phyloP scores from a whole-genome alignment of 2,888 invertebrate genomes.

The Hedya salicella region DNA sequence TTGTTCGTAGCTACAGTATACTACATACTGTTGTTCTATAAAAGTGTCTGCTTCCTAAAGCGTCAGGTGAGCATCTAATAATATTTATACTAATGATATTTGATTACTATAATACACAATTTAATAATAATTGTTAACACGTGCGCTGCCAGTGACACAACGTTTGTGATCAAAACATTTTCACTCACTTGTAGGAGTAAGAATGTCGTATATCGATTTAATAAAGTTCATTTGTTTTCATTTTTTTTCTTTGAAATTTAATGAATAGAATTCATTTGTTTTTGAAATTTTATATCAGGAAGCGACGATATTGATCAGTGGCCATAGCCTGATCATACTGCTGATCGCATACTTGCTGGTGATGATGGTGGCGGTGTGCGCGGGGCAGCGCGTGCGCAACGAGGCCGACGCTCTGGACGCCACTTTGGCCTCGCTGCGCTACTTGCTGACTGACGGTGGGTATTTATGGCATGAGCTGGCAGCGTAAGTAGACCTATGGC shows the following conservation, averaged over 20 bases:
- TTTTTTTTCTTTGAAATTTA: too few relatives aligned
- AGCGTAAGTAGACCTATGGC: too few relatives aligned
- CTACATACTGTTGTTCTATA: constrained; percentile 8
- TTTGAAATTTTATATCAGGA: neutral
- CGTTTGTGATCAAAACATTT: too few relatives aligned
- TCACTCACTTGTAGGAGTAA: too few relatives aligned
- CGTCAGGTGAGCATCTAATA: neutral
- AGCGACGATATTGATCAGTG: neutral
- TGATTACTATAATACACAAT: too few relatives aligned
- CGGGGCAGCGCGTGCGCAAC: constrained; percentile 8
- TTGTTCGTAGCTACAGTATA: constrained; percentile 2
- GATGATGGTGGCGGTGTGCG: neutral
- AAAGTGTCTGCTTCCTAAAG: neutral
- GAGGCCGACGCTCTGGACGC: neutral
- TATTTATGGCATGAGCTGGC: too few relatives aligned
- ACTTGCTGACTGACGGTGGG: neutral
- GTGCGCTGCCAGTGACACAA: too few relatives aligned
- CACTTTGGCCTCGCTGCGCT: neutral
- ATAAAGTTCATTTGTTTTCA: too few relatives aligned
- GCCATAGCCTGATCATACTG: neutral
- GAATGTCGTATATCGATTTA: too few relatives aligned
- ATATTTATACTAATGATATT: too few relatives aligned
- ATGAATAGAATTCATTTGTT: too few relatives aligned
- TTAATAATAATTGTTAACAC: too few relatives aligned
- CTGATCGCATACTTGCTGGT: neutral